Conservation (phyloP, 2,113 vertebrate genomes). For the Eira barbara region DNA sequence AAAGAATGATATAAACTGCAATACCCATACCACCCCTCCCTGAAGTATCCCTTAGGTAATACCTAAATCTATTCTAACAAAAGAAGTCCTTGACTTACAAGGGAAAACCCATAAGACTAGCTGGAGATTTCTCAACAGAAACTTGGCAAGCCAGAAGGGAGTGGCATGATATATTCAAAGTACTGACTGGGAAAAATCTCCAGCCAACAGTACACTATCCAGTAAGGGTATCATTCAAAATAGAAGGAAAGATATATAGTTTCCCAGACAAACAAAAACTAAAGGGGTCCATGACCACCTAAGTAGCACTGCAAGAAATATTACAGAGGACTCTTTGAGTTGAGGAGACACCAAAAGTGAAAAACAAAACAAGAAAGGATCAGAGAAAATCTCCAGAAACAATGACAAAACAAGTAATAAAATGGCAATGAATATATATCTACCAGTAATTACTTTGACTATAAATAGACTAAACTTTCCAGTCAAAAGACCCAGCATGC, state of each 20-base stretch:
- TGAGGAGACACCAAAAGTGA: too few species aligned
- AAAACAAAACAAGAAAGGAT: too few species aligned
- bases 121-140: too few species aligned
- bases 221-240: background rate
- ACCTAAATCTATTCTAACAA: background rate
- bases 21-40: accelerated
- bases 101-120: background rate
- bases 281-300: too few species aligned
- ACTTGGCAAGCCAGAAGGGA: background rate
- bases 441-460: background rate
- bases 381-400: too few species aligned
- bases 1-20: background rate
- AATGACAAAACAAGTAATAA: too few species aligned
- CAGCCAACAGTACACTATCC: background rate
- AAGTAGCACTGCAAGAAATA: too few species aligned
- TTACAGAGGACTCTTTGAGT: too few species aligned
- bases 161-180: background rate
- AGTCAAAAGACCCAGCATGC: too few species aligned
- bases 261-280: too few species aligned
- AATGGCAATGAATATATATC: background rate
- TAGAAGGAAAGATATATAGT: background rate
- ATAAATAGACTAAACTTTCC: too few species aligned
- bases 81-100: background rate
- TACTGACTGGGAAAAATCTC: background rate
- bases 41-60: background rate